These are phyloP conservation scores for Drosophila yakuba DNA, from an alignment of 1,140 invertebrate species.

Conservation along the genomic window DNA sequence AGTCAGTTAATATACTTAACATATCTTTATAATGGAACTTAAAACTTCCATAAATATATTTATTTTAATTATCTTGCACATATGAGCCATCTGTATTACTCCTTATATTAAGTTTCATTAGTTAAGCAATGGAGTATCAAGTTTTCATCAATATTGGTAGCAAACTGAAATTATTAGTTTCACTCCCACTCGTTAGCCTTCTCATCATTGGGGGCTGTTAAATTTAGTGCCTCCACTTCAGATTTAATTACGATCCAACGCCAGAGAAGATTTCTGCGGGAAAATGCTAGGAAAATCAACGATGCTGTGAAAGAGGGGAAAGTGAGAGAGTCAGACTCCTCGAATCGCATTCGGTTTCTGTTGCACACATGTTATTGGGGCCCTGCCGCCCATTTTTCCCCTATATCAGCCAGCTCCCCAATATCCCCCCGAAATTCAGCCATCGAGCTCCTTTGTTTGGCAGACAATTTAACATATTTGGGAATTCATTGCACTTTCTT, in stretches of 20 bases:
- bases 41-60: no score
- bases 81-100: no score
- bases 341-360: slow-evolving; percentile 59
- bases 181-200: slow-evolving; percentile 3
- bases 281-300: slow-evolving; percentile 15
- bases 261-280: slow-evolving; percentile 18
- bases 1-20: no score
- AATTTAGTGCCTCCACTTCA: slow-evolving; percentile 83
- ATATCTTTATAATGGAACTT: no score
- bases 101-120: no score
- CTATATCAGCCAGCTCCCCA: neutral
- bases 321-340: slow-evolving; percentile 24
- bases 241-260: slow-evolving; percentile 70
- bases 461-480: slow-evolving; percentile 82
- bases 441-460: slow-evolving; percentile 69
- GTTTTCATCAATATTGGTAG: no score
- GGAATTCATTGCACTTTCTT: slow-evolving; percentile 83
- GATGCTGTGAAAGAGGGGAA: neutral
- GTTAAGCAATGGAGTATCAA: no score
- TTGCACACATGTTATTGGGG: slow-evolving; percentile 71
- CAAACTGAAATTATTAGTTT: neutral
- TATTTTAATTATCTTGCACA: no score
- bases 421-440: neutral
- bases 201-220: slow-evolving; percentile 73
- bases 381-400: slow-evolving; percentile 5